Conservation (phyloP, 2,113 vertebrate species). For the Neopipo cinnamomea region DNA sequence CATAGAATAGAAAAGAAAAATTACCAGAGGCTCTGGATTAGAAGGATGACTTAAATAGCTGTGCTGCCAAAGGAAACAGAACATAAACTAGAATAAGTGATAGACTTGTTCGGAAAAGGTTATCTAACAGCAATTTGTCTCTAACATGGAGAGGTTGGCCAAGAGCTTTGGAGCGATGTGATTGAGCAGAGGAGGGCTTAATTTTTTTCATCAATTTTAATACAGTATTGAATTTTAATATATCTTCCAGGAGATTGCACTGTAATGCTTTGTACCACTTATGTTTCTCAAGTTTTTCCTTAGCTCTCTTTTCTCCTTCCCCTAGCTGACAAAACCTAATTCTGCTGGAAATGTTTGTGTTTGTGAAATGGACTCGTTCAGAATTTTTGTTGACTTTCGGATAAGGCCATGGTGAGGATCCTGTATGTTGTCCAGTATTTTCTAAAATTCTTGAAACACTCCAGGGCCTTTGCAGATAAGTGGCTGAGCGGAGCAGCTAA, state of each 20-base stretch:
- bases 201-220: not conserved
- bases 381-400: not conserved
- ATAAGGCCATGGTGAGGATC: not conserved
- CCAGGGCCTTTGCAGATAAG: not conserved
- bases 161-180: not conserved
- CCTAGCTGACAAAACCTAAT: not conserved
- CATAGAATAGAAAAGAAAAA: constrained; percentile 39
- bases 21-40: not conserved
- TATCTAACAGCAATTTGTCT: not conserved
- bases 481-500: not conserved
- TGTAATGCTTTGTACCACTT: not conserved
- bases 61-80: not conserved
- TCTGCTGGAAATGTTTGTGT: not conserved
- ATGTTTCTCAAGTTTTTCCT: not conserved
- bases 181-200: not conserved
- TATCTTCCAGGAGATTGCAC: not conserved
- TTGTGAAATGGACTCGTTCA: not conserved
- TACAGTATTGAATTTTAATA: not conserved
- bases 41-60: constrained; percentile 25
- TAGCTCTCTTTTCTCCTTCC: not conserved
- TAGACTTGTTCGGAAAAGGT: not conserved
- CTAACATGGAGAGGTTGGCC: not conserved
- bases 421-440: not conserved
- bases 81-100: not conserved
- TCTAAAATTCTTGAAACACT: not conserved